These are phyloP conservation scores for Gadus chalcogrammus DNA, from an alignment of 2,113 vertebrate genomes.

Conservation along the genomic window DNA sequence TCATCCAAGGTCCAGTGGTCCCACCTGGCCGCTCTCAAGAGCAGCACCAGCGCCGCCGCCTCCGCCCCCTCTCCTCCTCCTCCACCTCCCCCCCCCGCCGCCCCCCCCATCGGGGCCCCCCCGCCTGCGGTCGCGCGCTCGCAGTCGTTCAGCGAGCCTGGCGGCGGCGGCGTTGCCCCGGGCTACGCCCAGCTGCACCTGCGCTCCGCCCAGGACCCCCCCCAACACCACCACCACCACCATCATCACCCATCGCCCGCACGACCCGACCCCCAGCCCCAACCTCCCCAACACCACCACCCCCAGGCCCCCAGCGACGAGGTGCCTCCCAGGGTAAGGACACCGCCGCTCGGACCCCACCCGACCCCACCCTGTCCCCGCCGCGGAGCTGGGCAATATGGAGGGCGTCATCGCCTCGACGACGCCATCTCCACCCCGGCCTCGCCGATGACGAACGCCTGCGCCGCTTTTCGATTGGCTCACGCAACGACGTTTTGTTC, in stretches of 20 bases:
- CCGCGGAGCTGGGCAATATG: no score
- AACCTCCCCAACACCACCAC: constrained; percentile 77
- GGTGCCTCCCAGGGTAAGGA: constrained; percentile 93
- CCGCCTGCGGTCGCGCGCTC: constrained; percentile 71
- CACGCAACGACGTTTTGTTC: no score
- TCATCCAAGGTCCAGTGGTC: constrained; percentile 95
- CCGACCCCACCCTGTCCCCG: background rate
- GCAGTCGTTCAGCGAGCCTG: constrained; percentile 96
- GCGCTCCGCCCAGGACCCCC: constrained; percentile 93
- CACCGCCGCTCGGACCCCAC: constrained; percentile 37
- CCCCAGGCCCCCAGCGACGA: constrained; percentile 82
- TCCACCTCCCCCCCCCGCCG: constrained; percentile 80
- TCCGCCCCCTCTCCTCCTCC: constrained; percentile 26
- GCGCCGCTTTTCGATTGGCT: no score
- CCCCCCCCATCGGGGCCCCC: constrained; percentile 62
- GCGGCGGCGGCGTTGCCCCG: constrained; percentile 68
- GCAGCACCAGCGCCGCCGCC: constrained; percentile 75
- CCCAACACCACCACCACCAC: constrained; percentile 57
- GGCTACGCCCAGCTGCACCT: constrained; percentile 96
- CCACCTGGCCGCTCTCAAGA: constrained; percentile 98
- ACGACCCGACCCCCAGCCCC: constrained; percentile 89
- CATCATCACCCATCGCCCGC: constrained; percentile 72
- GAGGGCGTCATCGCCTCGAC: no score
- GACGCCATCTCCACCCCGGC: background rate
- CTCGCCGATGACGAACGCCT: no score